Percentiles rank a stretch among this genome's conserved stretches.
These are phyloP conservation scores for Lithosia quadra DNA, from an alignment of 2,888 invertebrate genomes.

Conservation along the genomic window DNA sequence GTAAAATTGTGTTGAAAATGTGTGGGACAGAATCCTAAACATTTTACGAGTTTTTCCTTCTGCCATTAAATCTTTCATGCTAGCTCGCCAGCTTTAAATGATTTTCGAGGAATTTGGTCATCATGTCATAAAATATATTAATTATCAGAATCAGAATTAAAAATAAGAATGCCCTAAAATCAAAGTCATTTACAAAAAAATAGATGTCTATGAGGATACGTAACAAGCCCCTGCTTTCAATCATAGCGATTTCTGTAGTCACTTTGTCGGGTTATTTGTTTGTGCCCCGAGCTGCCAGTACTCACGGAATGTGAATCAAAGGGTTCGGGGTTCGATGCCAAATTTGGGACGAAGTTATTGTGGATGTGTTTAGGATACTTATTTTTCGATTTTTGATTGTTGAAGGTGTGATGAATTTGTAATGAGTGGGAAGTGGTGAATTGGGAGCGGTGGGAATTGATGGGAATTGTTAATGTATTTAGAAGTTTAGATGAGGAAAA, in stretches of 20 bases:
- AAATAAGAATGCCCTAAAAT: too few relatives aligned
- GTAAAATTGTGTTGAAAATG: too few relatives aligned
- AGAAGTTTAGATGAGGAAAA: not conserved
- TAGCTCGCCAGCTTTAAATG: too few relatives aligned
- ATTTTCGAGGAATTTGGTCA: too few relatives aligned
- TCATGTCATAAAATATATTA: too few relatives aligned
- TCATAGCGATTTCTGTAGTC: conserved; percentile 63
- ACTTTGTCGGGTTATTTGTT: conserved; percentile 70
- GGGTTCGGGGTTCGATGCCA: conserved; percentile 43
- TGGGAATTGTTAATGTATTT: not conserved
- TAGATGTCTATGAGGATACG: conserved; percentile 18
- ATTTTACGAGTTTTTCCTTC: too few relatives aligned
- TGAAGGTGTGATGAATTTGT: not conserved
- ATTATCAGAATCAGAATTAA: not conserved
- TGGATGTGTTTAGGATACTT: conserved; percentile 30
- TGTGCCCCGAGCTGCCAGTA: conserved; percentile 64
- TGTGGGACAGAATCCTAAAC: too few relatives aligned
- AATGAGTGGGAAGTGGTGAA: not conserved
- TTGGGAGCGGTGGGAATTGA: not conserved
- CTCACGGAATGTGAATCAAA: conserved; percentile 61
- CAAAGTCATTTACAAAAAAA: not conserved
- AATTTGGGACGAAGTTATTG: conserved; percentile 31
- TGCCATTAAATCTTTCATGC: too few relatives aligned
- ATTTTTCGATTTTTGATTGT: not conserved
- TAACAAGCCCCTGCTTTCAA: conserved; percentile 49